Evolutionary conservation across 1,140 invertebrate genomes (phyloP).

Genomic region (Cydia amplana): DNA sequence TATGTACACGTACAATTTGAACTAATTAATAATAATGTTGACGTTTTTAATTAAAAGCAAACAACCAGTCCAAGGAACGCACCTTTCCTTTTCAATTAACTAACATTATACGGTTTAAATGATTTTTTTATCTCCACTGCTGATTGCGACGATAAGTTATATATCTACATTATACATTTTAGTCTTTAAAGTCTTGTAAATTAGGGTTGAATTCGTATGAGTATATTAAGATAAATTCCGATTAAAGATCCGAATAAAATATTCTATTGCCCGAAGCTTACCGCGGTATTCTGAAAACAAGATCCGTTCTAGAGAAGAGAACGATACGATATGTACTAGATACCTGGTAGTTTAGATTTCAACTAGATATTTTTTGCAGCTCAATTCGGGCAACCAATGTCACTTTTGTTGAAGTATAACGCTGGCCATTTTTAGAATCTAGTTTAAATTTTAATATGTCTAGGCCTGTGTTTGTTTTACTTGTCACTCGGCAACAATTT

Average conservation of each 20-base stretch:
- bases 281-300: no score
- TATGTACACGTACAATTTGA: conserved; percentile 7
- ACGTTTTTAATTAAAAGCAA: conserved; percentile 13
- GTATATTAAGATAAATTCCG: neutral
- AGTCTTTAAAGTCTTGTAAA: neutral
- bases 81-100: conserved; percentile 17
- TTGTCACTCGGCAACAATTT: no score
- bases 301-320: no score
- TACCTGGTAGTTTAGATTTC: no score
- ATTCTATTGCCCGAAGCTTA: no score
- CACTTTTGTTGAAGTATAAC: no score
- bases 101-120: conserved; percentile 10
- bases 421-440: no score
- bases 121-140: neutral
- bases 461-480: no score
- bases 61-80: conserved; percentile 3
- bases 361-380: no score
- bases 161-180: neutral
- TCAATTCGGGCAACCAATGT: no score
- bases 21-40: conserved; percentile 19
- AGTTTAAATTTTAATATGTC: no score
- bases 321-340: no score
- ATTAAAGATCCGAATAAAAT: neutral
- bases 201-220: neutral
- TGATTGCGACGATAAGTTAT: neutral